Percentiles rank a stretch among this genome's conserved stretches.
Conservation (phyloP, 1,140 invertebrate species). For the Panonychus citri region DNA sequence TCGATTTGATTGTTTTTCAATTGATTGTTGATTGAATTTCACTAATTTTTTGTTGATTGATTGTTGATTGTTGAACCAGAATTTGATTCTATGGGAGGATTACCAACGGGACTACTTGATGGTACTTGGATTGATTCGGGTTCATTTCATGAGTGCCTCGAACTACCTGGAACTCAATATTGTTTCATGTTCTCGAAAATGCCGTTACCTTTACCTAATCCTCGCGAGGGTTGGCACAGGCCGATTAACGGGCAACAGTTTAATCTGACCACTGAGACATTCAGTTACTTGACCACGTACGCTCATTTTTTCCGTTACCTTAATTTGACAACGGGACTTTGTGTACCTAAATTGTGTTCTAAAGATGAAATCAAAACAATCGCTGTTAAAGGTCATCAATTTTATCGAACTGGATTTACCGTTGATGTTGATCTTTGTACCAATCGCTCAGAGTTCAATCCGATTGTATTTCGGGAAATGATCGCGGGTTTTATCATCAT, state of each 20-base stretch:
- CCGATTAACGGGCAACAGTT: neutral
- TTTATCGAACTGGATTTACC: neutral
- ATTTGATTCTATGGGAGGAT: conserved; percentile 11
- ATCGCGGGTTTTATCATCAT: neutral
- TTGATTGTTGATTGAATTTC: no score
- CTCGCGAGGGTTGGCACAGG: neutral
- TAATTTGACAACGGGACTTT: neutral
- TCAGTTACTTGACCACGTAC: neutral
- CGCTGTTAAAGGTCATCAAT: neutral
- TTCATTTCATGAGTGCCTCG: conserved; percentile 14
- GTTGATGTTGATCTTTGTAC: neutral
- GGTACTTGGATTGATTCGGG: conserved; percentile 12
- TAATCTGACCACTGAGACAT: neutral
- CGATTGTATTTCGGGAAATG: neutral
- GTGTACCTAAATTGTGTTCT: neutral
- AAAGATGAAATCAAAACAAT: neutral
- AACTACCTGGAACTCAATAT: neutral
- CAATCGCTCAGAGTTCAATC: neutral
- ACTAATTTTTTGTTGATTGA: neutral
- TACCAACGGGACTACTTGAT: conserved; percentile 12
- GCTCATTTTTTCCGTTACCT: neutral
- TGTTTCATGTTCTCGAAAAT: neutral
- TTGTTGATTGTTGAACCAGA: conserved; percentile 1
- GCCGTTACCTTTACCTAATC: neutral
- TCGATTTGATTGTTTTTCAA: no score